Base-by-base conservation (phyloP, 1,140 invertebrate genomes). In the Cydia amplana region DNA sequence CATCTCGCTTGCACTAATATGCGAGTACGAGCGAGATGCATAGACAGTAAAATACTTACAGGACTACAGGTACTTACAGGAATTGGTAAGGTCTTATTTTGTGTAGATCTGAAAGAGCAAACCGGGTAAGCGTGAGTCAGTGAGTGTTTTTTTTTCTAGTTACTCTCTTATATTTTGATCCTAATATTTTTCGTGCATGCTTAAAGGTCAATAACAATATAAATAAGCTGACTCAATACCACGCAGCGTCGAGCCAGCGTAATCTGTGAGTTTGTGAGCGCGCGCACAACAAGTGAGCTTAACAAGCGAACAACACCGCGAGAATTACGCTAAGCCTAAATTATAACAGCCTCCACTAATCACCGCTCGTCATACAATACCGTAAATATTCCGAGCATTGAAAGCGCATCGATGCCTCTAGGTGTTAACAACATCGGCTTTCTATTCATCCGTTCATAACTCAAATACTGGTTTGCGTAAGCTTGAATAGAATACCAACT, bases 221-320 rank as follows among this genome's bases (percentile, higher is more conserved):
- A 10, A n/a, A n/a, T 18, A 70, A 79, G 70, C 75, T 46, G 32
- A 46, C 77, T 88, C 87, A 85, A 87, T 76, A 86, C 75, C 70
- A 76, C 23, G n/a, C 28, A 79, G 51, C 82, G 12, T 1, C 14
- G 46, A 12, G 5, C 72, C 25, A 60, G 55, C 1, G 74, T 87
- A 87, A 86, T 87, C 80, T 79, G 77, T 74, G 83, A 70, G 78
- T 76, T 75, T 80, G 78, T 85, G 85, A 83, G 85, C 87, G 86
- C 87, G 80, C 83, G 86, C 85, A 78, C 86, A 91, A 92, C 91
- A 92, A 92, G 91, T 88, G 87, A 83, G 75, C 74, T 88, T 92
- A 91, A 92, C 89, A 89, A 92, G 89, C 87, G 77, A 83, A 78
- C 81, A 80, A 84, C 79, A 83, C 79, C 80, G 74, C 67, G 79